A percentile compares a stretch with the other conserved stretches of the same genome.
phyloP scores from a whole-genome alignment of 2,113 vertebrate genomes.

The Syngnathus scovelli region DNA sequence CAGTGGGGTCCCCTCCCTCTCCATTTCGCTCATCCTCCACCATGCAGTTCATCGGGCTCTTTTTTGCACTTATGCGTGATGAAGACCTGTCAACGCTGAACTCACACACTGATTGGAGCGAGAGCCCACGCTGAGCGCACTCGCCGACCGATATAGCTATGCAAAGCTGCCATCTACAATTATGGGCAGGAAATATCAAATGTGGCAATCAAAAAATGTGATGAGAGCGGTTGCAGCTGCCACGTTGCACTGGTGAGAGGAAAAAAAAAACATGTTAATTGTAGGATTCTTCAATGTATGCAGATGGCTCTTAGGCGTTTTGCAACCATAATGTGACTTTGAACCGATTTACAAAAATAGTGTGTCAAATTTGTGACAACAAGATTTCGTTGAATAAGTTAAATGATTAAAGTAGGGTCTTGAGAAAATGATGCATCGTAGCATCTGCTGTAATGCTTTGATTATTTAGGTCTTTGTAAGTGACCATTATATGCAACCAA shows the following conservation, averaged over 20 bases:
- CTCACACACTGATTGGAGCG: constrained; percentile 47
- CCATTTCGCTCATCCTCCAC: constrained; percentile 21
- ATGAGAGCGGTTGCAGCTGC: constrained; percentile 49
- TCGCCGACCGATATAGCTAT: constrained; percentile 50
- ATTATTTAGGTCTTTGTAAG: neutral
- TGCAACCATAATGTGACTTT: neutral
- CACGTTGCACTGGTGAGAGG: constrained; percentile 7
- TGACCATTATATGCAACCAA: neutral
- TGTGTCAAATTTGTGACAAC: neutral
- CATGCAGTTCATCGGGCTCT: constrained; percentile 50
- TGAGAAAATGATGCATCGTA: constrained; percentile 8
- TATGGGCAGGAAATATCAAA: constrained; percentile 50
- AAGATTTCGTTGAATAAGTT: neutral
- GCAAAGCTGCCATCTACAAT: constrained; percentile 48
- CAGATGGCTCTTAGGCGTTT: constrained; percentile 8
- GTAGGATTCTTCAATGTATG: neutral
- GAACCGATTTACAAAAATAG: neutral
- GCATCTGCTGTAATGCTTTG: neutral
- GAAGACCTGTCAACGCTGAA: constrained; percentile 48
- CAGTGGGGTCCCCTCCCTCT: constrained; percentile 52
- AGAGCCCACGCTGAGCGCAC: constrained; percentile 45
- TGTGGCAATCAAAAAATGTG: constrained; percentile 54
- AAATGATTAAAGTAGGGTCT: neutral
- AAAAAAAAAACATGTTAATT: constrained; percentile 26
- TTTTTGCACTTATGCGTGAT: constrained; percentile 49